Conservation (phyloP, 37 sponge, comb jelly and placozoan genomes). For the Eunapius fragilis region DNA sequence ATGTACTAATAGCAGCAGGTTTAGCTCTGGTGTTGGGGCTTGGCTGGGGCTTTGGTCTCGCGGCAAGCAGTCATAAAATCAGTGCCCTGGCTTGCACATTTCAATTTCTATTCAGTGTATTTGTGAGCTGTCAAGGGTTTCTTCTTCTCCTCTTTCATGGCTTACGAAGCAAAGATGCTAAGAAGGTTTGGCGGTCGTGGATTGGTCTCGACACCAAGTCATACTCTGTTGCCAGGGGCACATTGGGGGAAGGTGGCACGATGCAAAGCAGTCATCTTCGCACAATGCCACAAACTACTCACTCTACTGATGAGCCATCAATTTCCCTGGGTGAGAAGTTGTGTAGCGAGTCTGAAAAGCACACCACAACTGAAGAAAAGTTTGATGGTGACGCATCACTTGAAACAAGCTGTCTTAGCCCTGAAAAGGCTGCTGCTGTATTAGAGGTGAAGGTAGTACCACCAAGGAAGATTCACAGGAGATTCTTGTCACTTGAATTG, state of each 20-base stretch:
- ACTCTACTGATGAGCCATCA: background rate
- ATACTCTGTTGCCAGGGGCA: background rate
- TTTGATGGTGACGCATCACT: background rate
- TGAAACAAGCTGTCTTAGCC: background rate
- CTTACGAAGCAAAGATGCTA: background rate
- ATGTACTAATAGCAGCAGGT: slow-evolving; percentile 7
- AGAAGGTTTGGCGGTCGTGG: slow-evolving; percentile 19
- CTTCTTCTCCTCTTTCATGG: slow-evolving; percentile 32
- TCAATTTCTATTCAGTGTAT: slow-evolving; percentile 9
- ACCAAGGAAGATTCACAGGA: background rate
- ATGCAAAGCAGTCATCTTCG: background rate
- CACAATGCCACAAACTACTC: background rate
- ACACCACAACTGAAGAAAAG: background rate
- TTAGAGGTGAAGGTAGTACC: background rate
- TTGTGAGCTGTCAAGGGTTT: slow-evolving; percentile 16
- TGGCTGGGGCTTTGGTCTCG: slow-evolving; percentile 43
- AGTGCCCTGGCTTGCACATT: slow-evolving; percentile 3
- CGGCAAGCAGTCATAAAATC: background rate
- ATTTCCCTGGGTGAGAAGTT: background rate
- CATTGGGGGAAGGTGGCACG: background rate
- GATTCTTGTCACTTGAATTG: background rate
- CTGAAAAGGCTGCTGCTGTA: background rate
- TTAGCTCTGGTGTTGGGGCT: slow-evolving; percentile 41
- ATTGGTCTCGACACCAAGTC: background rate
- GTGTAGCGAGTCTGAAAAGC: background rate